Conservation (phyloP, 2,113 vertebrate genomes). For the Callocephalon fimbriatum region DNA sequence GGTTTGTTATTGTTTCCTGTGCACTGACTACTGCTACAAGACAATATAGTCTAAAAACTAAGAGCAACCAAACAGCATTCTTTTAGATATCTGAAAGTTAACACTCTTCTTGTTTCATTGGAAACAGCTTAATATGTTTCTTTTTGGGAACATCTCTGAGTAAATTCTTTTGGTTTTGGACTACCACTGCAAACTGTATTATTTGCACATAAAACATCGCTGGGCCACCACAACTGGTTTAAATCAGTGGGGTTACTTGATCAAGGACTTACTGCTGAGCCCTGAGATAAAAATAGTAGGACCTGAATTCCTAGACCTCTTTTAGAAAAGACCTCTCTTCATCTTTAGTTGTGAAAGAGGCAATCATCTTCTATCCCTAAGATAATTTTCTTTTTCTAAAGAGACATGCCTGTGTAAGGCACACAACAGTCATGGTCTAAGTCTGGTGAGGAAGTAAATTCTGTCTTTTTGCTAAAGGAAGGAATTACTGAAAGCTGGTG, state of each 20-base stretch:
- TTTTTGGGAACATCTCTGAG: not conserved
- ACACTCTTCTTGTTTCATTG: not conserved
- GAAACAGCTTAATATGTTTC: not conserved
- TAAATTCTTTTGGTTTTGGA: not conserved
- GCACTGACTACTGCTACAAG: not conserved
- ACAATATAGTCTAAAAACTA: not conserved
- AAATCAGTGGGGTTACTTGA: not conserved
- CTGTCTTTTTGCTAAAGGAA: not conserved
- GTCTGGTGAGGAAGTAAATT: not conserved
- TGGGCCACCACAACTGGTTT: not conserved
- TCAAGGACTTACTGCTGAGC: not conserved
- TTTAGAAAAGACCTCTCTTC: not conserved
- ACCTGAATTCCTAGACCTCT: not conserved
- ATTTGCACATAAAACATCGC: constrained; percentile 9
- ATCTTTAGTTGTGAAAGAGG: not conserved
- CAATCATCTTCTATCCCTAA: not conserved
- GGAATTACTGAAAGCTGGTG: not conserved
- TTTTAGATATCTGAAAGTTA: not conserved
- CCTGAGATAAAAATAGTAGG: not conserved
- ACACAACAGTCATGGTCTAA: not conserved
- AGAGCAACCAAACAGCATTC: not conserved
- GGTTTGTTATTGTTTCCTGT: not conserved
- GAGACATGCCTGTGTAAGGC: not conserved
- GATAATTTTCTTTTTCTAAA: not conserved
- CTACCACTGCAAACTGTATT: not conserved